A percentile compares a stretch with the other conserved stretches of the same genome.
phyloP scores from a whole-genome alignment of 2,797 vertebrate genomes.

The Margarornis squamiger region DNA sequence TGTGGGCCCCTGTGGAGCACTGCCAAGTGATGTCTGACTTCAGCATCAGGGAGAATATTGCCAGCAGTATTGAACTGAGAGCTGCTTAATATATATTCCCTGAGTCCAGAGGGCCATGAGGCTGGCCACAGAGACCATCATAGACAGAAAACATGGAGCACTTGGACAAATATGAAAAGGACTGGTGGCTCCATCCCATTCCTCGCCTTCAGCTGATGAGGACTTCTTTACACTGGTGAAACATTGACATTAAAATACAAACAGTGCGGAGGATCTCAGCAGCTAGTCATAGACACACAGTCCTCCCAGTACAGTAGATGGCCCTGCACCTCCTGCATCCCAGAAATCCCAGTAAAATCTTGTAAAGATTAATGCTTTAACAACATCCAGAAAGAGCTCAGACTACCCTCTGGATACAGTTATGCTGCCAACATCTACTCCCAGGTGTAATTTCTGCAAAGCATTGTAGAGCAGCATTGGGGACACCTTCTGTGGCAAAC shows the following conservation, averaged over 20 bases:
- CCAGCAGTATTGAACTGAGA: background rate
- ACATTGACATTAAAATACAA: accelerated
- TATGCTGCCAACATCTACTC: background rate
- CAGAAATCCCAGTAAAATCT: background rate
- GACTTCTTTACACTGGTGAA: background rate
- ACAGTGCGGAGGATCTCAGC: background rate
- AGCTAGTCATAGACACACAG: background rate
- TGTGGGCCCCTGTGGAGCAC: background rate
- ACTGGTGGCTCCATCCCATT: background rate
- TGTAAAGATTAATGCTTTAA: background rate
- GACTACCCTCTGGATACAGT: background rate
- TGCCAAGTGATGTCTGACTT: background rate
- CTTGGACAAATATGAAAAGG: background rate
- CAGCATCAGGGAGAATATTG: background rate
- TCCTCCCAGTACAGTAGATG: background rate
- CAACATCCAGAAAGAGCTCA: background rate
- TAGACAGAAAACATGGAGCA: background rate
- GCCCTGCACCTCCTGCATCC: background rate
- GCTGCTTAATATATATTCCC: background rate
- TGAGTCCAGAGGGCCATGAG: accelerated
- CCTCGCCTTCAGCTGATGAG: background rate
- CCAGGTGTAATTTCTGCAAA: background rate
- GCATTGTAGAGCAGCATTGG: background rate
- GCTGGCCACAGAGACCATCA: background rate
- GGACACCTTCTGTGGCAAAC: background rate